Conservation (phyloP, 1,140 invertebrate genomes). For the Hyposmocoma kahamanoa region DNA sequence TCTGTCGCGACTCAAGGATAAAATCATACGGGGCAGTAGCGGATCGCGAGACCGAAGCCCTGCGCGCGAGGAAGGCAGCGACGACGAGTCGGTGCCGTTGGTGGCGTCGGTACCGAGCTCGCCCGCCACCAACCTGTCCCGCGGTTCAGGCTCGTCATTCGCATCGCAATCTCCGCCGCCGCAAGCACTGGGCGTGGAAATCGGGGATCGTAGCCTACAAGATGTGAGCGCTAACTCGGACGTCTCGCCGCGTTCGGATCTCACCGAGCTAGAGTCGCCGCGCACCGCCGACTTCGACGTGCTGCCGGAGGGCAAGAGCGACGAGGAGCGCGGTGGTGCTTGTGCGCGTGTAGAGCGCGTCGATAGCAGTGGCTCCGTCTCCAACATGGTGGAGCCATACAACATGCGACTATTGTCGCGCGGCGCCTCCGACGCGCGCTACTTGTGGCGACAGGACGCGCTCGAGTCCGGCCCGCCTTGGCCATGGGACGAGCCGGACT, state of each 20-base stretch:
- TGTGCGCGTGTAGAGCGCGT: conserved; percentile 17
- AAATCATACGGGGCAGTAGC: conserved; percentile 45
- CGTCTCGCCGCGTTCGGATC: conserved; percentile 46
- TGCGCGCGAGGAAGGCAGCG: conserved; percentile 56
- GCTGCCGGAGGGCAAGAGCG: conserved; percentile 44
- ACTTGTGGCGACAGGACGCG: conserved; percentile 65
- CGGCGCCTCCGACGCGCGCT: conserved; percentile 40
- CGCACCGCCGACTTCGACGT: conserved; percentile 41
- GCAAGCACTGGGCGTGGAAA: conserved; percentile 12
- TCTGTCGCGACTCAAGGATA: conserved; percentile 53
- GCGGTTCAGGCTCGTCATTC: not conserved
- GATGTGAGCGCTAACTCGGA: conserved; percentile 24
- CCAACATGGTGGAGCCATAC: conserved; percentile 59
- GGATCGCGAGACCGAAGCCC: conserved; percentile 41
- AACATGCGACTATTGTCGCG: conserved; percentile 55
- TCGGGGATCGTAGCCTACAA: conserved; percentile 13
- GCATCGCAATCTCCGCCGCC: conserved; percentile 7
- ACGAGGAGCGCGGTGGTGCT: conserved; percentile 8
- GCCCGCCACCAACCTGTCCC: conserved; percentile 5
- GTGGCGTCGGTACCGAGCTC: conserved; percentile 76
- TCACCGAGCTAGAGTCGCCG: conserved; percentile 47
- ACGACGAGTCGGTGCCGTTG: conserved; percentile 78
- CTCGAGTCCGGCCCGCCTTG: conserved; percentile 60
- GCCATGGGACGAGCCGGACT: conserved; percentile 64
- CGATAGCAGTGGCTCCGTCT: conserved; percentile 38